Conservation (phyloP, 1,140 invertebrate genomes). For the Ridgeia piscesae region DNA sequence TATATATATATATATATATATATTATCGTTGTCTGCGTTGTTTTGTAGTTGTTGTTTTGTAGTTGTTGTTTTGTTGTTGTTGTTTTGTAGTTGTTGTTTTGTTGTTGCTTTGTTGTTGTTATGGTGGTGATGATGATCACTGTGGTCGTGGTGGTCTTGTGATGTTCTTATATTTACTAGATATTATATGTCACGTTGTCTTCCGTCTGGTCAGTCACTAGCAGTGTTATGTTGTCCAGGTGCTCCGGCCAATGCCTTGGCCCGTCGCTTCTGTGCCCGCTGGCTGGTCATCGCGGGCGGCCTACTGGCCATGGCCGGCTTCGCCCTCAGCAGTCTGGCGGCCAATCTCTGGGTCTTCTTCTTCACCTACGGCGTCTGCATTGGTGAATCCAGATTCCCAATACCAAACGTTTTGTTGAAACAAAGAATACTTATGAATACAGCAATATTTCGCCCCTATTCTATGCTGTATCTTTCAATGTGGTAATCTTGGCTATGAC, state of each 20-base stretch:
- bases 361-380: neutral
- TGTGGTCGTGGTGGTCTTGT: no score
- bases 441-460: neutral
- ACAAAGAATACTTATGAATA: neutral
- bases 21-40: no score
- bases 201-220: no score
- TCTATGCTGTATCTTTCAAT: neutral
- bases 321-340: neutral
- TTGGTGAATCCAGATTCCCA: neutral
- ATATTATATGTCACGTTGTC: no score
- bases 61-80: no score
- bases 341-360: neutral
- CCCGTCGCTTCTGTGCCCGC: constrained; percentile 13
- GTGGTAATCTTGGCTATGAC: neutral
- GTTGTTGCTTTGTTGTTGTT: no score
- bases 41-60: no score
- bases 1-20: no score
- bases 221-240: neutral
- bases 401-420: neutral
- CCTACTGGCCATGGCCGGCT: constrained; percentile 6
- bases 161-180: no score
- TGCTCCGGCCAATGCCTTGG: neutral
- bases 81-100: no score
- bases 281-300: neutral
- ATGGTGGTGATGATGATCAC: no score